Base-by-base conservation (phyloP, 1,140 invertebrate genomes). In the Caenorhabditis remanei region DNA sequence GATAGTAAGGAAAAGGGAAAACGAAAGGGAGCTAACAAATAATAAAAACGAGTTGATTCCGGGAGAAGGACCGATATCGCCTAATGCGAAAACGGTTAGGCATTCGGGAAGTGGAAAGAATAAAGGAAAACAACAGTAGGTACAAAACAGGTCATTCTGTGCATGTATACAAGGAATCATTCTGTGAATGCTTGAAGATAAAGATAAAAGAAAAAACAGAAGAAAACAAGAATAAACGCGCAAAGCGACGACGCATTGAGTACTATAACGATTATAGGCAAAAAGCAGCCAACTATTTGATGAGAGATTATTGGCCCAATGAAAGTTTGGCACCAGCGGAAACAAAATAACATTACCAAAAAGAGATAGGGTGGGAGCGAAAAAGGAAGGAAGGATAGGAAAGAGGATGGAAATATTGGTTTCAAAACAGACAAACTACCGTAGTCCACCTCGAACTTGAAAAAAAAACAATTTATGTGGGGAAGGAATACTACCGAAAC, bases 271-370 rank as follows among this genome's bases (percentile, higher is more conserved):
- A 13, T 79, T 21, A 79, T 13, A 79, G 71, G 46, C 46, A 79
- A 71, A 71, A 71, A 71, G 32, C 61, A 41, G 61, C 61, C 61
- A 67, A 40, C 63, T 67, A 67, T 67, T 11, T 67, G 21, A 14
- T 40, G 63, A 41, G 11, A 16, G 63, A 41, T 40, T n/a, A 14
- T 75, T 43, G 67, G 41, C 67, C 13, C 67, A 63, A 63, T 32
- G 11, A 40, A 63, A 63, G 24, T 79, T 50, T 79, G 71, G 71
- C 46, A 50, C 43, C 43, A 79, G 5, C 50, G 71, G 46, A 79
- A 79, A 41, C 32, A 79, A 79, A 79, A 79, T 79, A 79, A 84
- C 40, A 84, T 84, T 61, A 84, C 83, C 83, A 84, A 84, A 83
- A 56, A 83, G 41, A 55, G 67, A 32, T 32, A 50, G 32, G 48